Evolutionary conservation across 2,113 vertebrate species (phyloP).

Genomic region (Megatriorchis doriae): DNA sequence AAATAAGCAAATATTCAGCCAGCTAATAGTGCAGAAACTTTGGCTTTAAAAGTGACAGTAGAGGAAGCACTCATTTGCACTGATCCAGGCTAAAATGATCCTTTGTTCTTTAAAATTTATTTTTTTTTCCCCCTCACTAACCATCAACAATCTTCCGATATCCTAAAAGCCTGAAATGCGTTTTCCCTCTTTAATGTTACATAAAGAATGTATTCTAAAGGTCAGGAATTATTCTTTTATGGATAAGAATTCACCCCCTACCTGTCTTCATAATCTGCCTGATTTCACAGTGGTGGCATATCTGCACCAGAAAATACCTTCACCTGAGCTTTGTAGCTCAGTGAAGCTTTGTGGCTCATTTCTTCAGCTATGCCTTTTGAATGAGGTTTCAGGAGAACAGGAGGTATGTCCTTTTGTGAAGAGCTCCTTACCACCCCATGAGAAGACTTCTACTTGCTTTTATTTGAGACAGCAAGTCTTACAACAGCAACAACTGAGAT

Average conservation of each 20-base stretch:
- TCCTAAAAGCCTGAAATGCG: background rate
- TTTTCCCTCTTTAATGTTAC: background rate
- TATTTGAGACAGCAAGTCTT: background rate
- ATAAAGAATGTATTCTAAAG: background rate
- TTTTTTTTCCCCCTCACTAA: background rate
- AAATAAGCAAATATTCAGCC: constrained; percentile 26
- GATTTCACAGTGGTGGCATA: background rate
- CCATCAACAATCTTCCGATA: background rate
- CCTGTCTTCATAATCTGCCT: background rate
- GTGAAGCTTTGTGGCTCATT: no score
- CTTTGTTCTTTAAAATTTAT: background rate
- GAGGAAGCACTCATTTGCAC: background rate
- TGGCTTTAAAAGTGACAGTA: background rate
- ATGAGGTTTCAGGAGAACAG: background rate
- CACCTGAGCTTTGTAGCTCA: background rate
- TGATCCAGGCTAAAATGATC: background rate
- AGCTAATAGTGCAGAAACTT: background rate
- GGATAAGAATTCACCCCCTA: background rate
- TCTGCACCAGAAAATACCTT: background rate
- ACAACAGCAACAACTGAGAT: background rate
- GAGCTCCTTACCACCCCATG: background rate
- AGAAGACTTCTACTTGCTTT: background rate
- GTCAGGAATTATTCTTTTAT: background rate
- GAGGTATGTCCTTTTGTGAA: background rate
- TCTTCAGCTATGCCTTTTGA: background rate